These are phyloP conservation scores for Neuroscelio doddi DNA, from an alignment of 2,888 invertebrate species.

Conservation along the genomic window DNA sequence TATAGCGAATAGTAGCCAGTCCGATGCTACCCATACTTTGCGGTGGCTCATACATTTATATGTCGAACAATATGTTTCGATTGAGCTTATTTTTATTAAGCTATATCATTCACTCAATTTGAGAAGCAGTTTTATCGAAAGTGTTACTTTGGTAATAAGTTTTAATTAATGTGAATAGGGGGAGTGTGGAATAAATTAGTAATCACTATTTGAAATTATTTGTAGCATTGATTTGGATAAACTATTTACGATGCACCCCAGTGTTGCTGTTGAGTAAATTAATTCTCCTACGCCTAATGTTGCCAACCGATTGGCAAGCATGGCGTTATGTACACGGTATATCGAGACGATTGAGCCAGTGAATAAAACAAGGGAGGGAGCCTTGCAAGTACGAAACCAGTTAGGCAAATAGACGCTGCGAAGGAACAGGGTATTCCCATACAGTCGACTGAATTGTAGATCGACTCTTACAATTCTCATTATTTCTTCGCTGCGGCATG, in stretches of 20 bases:
- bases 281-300: slow-evolving; percentile 64
- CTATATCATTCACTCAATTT: no score
- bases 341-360: slow-evolving; percentile 44
- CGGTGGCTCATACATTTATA: no score
- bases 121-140: no score
- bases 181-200: no score
- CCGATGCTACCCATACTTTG: no score
- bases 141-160: no score
- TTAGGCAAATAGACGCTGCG: slow-evolving; percentile 66
- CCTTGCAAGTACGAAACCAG: slow-evolving; percentile 63
- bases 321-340: slow-evolving; percentile 28
- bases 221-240: no score
- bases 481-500: slow-evolving; percentile 32
- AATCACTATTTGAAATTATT: no score
- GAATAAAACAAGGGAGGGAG: slow-evolving; percentile 42
- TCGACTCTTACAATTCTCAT: slow-evolving; percentile 54
- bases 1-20: no score
- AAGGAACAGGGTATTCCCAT: slow-evolving; percentile 8
- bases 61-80: no score
- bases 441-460: slow-evolving; percentile 33
- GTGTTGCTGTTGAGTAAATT: slow-evolving; percentile 57
- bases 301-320: slow-evolving; percentile 50
- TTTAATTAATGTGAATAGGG: no score
- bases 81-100: no score
- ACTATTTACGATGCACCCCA: slow-evolving; percentile 29